A percentile compares a stretch with the other conserved stretches of the same genome.
Evolutionary conservation across 2,888 invertebrate species (phyloP).

Genomic region (Dorcus parallelipipedus): DNA sequence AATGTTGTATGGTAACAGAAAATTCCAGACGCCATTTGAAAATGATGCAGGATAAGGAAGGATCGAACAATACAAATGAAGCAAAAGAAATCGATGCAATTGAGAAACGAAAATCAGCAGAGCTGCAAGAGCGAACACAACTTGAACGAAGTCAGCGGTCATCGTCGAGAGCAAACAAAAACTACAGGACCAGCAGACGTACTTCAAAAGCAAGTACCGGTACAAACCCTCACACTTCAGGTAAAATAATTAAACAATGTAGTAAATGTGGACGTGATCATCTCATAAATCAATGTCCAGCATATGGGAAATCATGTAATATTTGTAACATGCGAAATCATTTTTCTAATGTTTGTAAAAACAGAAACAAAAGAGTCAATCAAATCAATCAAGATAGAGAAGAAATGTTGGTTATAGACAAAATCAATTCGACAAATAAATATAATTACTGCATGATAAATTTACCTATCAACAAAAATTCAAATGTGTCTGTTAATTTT

Average conservation of each 20-base stretch:
- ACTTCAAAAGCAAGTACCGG: too few relatives aligned
- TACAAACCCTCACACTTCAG: conserved; percentile 3
- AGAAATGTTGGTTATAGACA: background rate
- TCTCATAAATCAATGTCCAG: conserved; percentile 3
- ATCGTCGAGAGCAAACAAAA: too few relatives aligned
- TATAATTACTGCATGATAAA: conserved; percentile 9
- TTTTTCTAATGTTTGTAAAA: conserved; percentile 4
- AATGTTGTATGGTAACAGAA: conserved; percentile 10
- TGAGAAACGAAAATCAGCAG: background rate
- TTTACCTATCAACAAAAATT: conserved; percentile 15
- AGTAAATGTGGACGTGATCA: conserved; percentile 8
- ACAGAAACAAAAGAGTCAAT: background rate
- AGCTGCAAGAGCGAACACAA: background rate
- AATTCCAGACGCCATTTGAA: background rate
- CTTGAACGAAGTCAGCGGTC: conserved; percentile 31
- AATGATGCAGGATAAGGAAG: background rate
- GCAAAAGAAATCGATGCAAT: too few relatives aligned
- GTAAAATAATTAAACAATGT: conserved; percentile 9
- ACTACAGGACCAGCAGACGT: too few relatives aligned
- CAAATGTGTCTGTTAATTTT: conserved; percentile 8
- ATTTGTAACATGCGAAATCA: conserved; percentile 5
- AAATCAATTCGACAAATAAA: background rate
- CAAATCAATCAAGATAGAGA: too few relatives aligned
- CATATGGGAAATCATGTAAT: conserved; percentile 5
- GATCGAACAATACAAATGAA: background rate